Evolutionary conservation across 2,113 vertebrate species (phyloP).

Genomic region (Suncus etruscus): DNA sequence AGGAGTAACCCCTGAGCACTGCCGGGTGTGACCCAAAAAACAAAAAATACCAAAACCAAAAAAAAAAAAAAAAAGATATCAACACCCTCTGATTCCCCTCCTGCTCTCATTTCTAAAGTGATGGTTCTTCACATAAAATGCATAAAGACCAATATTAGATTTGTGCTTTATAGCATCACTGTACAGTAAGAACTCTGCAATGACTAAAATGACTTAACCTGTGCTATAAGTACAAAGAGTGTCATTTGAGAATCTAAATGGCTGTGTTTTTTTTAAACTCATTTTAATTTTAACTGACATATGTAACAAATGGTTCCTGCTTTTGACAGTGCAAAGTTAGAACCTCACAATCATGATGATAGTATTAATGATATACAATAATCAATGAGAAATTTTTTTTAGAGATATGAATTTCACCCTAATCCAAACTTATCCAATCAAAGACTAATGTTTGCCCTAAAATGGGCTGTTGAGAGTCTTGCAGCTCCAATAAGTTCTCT

Average conservation of each 20-base stretch:
- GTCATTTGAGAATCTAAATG: not conserved
- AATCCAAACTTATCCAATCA: not conserved
- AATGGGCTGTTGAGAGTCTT: not conserved
- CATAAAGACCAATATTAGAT: not conserved
- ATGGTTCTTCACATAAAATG: conserved; percentile 12
- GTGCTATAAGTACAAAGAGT: not conserved
- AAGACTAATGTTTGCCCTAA: not conserved
- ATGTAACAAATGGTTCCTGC: not conserved
- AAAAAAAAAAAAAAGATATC: no score
- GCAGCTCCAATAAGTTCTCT: not conserved
- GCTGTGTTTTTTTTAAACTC: conserved; percentile 1
- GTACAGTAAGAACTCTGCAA: not conserved
- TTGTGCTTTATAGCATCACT: not conserved
- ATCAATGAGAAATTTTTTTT: not conserved
- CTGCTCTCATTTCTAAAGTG: not conserved
- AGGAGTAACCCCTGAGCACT: no score
- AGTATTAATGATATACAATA: not conserved
- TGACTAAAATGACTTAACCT: not conserved
- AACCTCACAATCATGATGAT: not conserved
- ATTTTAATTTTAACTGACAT: not conserved
- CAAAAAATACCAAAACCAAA: no score
- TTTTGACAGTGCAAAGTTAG: not conserved
- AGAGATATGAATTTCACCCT: not conserved
- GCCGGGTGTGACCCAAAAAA: no score
- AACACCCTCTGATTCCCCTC: not conserved